Evolutionary conservation across 2,797 vertebrate genomes (phyloP).

Genomic region (Cirrhinus molitorella): DNA sequence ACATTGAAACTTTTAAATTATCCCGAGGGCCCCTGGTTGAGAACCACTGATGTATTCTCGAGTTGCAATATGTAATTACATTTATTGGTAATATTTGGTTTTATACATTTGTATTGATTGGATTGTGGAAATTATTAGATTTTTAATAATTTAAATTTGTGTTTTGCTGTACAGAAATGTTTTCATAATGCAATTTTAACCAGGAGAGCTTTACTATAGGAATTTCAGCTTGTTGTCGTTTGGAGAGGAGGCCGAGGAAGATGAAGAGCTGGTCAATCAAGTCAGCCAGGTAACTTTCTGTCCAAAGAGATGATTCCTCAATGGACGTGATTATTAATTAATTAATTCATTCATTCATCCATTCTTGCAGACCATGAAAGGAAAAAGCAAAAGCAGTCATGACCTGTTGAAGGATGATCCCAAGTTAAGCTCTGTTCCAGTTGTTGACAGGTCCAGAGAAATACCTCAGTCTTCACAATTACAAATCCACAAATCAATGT

Average conservation of each 20-base stretch:
- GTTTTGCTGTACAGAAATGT: not conserved
- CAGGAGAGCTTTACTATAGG: conserved; percentile 70
- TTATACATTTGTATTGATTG: not conserved
- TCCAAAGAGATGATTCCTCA: not conserved
- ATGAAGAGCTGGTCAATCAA: conserved; percentile 86
- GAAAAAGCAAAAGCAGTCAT: conserved; percentile 97
- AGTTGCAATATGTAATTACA: not conserved
- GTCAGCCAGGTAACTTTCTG: conserved; percentile 88
- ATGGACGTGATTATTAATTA: not conserved
- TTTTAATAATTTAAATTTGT: not conserved
- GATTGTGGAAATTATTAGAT: not conserved
- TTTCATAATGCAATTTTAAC: not conserved
- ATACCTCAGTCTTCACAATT: not conserved
- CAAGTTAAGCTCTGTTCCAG: conserved; percentile 91
- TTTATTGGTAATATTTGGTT: not conserved
- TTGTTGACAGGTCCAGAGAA: conserved; percentile 83
- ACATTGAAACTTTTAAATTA: not conserved
- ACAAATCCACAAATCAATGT: not conserved
- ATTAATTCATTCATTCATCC: conserved; percentile 9
- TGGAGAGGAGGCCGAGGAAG: conserved; percentile 97
- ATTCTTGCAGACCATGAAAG: conserved; percentile 88
- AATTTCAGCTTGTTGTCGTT: conserved; percentile 97
- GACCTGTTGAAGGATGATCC: conserved; percentile 96
- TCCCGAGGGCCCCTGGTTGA: not conserved
- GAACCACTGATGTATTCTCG: not conserved